Evolutionary conservation across 2,113 vertebrate species (phyloP).

Genomic region (Xiphophorus couchianus): DNA sequence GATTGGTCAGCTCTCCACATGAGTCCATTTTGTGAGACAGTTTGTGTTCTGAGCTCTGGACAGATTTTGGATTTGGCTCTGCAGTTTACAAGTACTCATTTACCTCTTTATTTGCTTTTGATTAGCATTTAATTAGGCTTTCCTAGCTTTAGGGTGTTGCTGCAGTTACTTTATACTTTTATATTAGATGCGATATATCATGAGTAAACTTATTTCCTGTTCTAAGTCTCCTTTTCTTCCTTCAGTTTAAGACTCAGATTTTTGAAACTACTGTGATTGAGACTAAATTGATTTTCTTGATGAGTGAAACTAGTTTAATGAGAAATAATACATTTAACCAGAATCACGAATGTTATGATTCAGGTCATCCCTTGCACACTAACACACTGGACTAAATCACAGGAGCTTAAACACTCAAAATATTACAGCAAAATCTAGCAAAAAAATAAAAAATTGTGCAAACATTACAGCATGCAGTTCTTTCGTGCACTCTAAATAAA

Average conservation of each 20-base stretch:
- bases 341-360: no score
- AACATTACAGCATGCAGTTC: conserved; percentile 14
- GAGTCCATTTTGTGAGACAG: not conserved
- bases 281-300: not conserved
- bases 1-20: not conserved
- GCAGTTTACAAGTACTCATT: not conserved
- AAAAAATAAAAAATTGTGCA: conserved; percentile 4
- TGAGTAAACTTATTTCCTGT: not conserved
- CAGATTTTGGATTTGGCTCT: not conserved
- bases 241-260: not conserved
- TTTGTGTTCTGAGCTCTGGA: not conserved
- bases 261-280: not conserved
- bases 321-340: not conserved
- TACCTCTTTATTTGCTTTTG: not conserved
- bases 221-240: not conserved
- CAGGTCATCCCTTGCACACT: conserved; percentile 4
- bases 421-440: conserved; percentile 15
- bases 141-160: not conserved
- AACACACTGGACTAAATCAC: conserved; percentile 7
- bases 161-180: no score
- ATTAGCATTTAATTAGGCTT: not conserved
- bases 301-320: not conserved
- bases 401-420: conserved; percentile 31
- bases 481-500: conserved; percentile 27
- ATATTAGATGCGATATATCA: not conserved